These are phyloP conservation scores for Leucosticte australis DNA, from an alignment of 2,113 vertebrate species.

Conservation along the genomic window DNA sequence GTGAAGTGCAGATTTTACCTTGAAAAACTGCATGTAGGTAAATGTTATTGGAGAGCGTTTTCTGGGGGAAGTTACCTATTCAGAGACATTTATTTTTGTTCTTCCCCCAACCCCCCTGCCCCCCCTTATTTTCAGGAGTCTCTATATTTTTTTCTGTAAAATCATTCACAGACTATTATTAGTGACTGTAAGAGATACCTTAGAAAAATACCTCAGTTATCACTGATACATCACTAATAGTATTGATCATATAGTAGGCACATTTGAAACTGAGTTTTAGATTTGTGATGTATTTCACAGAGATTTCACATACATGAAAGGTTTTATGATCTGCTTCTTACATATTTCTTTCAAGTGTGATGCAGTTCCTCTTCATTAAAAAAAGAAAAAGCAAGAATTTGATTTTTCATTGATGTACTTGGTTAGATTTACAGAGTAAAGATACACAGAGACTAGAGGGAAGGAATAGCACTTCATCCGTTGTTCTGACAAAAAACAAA, in stretches of 20 bases:
- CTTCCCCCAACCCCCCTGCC: accelerated
- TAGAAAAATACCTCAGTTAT: neutral
- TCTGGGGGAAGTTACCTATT: neutral
- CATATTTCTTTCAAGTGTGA: neutral
- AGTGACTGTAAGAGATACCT: neutral
- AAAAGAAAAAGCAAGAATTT: neutral
- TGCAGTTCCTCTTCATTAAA: neutral
- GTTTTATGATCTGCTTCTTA: neutral
- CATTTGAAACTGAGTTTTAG: neutral
- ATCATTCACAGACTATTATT: neutral
- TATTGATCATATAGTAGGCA: neutral
- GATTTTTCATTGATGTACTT: neutral
- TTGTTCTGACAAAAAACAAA: neutral
- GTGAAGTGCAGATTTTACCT: neutral
- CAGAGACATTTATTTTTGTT: neutral
- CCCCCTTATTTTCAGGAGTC: neutral
- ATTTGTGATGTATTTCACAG: neutral
- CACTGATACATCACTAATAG: accelerated
- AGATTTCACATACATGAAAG: neutral
- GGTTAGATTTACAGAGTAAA: neutral
- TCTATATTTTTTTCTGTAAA: neutral
- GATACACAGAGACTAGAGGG: neutral
- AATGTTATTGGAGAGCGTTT: neutral
- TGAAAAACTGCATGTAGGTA: accelerated
- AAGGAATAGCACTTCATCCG: conserved; percentile 1